Conservation (phyloP, 2,888 invertebrate genomes). For the Nysson spinosus region DNA sequence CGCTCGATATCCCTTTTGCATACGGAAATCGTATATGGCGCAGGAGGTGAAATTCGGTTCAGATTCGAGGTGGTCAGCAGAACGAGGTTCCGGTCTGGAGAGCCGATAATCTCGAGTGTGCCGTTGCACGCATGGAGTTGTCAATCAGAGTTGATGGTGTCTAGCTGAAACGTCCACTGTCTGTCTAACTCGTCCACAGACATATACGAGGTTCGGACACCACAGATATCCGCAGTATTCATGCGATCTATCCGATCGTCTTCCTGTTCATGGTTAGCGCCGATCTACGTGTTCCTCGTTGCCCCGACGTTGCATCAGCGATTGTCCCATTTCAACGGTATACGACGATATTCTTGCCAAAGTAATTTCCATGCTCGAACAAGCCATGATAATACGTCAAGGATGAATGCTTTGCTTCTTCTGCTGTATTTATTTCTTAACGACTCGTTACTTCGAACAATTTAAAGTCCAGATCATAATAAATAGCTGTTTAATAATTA, state of each 20-base stretch:
- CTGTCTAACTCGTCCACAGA: constrained; percentile 56
- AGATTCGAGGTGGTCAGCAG: constrained; percentile 61
- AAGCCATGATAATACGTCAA: constrained; percentile 13
- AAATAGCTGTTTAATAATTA: no score
- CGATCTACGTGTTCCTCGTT: constrained; percentile 33
- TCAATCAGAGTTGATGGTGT: constrained; percentile 62
- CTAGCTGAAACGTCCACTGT: constrained; percentile 61
- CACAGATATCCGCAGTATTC: constrained; percentile 61
- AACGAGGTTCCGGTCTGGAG: constrained; percentile 61
- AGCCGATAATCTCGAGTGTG: constrained; percentile 58
- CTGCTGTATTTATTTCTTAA: no score
- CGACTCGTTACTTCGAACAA: no score
- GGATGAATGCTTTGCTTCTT: no score
- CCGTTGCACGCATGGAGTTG: constrained; percentile 60
- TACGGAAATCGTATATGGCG: constrained; percentile 59
- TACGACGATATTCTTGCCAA: constrained; percentile 3
- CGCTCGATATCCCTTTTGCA: constrained; percentile 60
- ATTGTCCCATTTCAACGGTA: constrained; percentile 38
- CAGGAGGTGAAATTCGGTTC: constrained; percentile 53
- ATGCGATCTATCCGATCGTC: constrained; percentile 62
- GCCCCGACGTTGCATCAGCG: constrained; percentile 40
- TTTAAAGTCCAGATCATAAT: no score
- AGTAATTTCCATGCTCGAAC: constrained; percentile 30
- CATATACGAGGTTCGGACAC: constrained; percentile 60
- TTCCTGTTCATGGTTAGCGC: constrained; percentile 53